Evolutionary conservation across 2,113 vertebrate species (phyloP).

Genomic region (Pomatostomus ruficeps): DNA sequence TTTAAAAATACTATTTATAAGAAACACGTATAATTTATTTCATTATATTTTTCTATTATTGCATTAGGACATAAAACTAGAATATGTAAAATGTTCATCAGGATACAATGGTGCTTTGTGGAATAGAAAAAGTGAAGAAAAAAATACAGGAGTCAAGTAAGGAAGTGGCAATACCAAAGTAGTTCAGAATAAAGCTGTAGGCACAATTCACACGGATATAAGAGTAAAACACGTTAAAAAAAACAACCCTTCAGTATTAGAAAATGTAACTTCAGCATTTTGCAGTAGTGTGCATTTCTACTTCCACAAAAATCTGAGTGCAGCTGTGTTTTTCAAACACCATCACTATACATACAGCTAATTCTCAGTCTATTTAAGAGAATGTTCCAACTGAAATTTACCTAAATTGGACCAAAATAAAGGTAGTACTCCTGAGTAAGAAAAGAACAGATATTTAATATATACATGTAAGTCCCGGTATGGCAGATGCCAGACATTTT

Average conservation of each 20-base stretch:
- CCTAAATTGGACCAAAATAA: background rate
- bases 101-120: background rate
- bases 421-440: background rate
- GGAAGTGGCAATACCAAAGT: background rate
- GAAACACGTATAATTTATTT: background rate
- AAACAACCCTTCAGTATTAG: background rate
- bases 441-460: background rate
- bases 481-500: background rate
- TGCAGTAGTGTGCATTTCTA: background rate
- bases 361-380: background rate
- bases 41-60: background rate
- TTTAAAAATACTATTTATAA: background rate
- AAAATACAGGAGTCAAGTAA: background rate
- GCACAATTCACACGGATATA: background rate
- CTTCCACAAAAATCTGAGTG: background rate
- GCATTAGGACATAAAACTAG: background rate
- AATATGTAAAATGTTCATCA: background rate
- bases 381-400: background rate
- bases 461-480: background rate
- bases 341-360: background rate
- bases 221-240: background rate
- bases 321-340: background rate
- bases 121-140: background rate
- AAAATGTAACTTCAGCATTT: background rate
- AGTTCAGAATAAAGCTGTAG: background rate